Evolutionary conservation across 2,797 vertebrate genomes (phyloP).

Genomic region (Helarctos malayanus): DNA sequence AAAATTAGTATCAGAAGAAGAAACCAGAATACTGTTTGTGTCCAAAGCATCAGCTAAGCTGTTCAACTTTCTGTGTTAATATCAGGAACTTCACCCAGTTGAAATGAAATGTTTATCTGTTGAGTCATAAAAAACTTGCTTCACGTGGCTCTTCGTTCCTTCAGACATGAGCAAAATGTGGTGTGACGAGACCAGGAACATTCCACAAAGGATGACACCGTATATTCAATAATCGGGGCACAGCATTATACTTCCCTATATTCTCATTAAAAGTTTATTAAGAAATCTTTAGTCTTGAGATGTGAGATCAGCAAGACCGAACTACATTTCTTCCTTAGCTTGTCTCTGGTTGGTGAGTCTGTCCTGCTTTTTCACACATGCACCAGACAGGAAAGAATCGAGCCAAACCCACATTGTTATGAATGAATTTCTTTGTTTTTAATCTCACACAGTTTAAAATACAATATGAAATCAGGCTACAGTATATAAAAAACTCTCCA

Average conservation of each 20-base stretch:
- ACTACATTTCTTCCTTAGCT: background rate
- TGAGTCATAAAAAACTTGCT: background rate
- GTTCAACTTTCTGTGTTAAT: background rate
- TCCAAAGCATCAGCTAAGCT: background rate
- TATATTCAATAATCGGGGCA: background rate
- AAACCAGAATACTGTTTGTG: background rate
- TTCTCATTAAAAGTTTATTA: background rate
- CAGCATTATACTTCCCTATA: background rate
- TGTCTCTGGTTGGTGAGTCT: background rate
- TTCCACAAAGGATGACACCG: background rate
- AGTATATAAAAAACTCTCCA: slow-evolving; percentile 99
- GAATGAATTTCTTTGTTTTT: slow-evolving; percentile 89
- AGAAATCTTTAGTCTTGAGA: background rate
- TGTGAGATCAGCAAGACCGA: background rate
- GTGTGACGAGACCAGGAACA: background rate
- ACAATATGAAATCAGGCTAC: slow-evolving; percentile 99
- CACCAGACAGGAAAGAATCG: slow-evolving; percentile 81
- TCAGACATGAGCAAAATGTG: background rate
- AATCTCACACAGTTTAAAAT: slow-evolving; percentile 96
- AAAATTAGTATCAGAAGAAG: background rate
- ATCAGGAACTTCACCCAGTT: background rate
- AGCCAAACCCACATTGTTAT: slow-evolving; percentile 77
- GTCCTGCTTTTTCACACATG: background rate
- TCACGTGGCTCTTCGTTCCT: background rate
- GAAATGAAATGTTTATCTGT: background rate